Evolutionary conservation across 2,888 invertebrate species (phyloP), one percentile per base, ranked within the genome.

Genomic region (Augiades crinisus): DNA sequence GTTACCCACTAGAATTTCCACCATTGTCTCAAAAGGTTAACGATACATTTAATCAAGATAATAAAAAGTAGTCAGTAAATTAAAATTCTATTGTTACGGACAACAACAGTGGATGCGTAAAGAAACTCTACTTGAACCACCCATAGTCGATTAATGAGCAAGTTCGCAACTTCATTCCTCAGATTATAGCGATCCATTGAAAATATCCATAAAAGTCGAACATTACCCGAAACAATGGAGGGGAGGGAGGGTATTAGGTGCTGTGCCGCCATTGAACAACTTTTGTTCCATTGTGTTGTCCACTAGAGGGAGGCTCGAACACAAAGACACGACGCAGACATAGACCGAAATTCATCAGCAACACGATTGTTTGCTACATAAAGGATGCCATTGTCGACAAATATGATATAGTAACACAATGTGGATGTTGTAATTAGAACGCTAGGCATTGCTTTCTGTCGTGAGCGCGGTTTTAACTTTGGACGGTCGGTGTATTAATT

Each of bases 141-240:
- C 31, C 47, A 50, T 44, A 55, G 47, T 19, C 63, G 58, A 63
- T 63, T 75, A 75, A 77, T 75, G 74, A 67, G 69, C 70, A 67
- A 74, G 76, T 84, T 84, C 71, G 69, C 70, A 81, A 85, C 82
- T 86, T 76, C 76, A 79, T 81, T 81, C 80, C 70, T 72, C 75
- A 81, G 86, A 88, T 87, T 87, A 87, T 80, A 79, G 80, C 82
- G 79, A 86, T 84, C 85, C 82, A 87, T 88, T 87, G 87, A 86
- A 88, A 89, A 87, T 87, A 88, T 89, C 88, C 86, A 89, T 88
- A 89, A 89, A 89, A 89, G 86, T 89, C 83, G 87, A 88, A 88
- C 87, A 88, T 87, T 86, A 87, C 75, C 81, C 87, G 80, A 89
- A 88, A 89, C 88, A 88, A 89, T 78, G 81, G 85, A 71, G 61